These are phyloP conservation scores for Labrus mixtus DNA, from an alignment of 2,113 vertebrate genomes.

Conservation along the genomic window DNA sequence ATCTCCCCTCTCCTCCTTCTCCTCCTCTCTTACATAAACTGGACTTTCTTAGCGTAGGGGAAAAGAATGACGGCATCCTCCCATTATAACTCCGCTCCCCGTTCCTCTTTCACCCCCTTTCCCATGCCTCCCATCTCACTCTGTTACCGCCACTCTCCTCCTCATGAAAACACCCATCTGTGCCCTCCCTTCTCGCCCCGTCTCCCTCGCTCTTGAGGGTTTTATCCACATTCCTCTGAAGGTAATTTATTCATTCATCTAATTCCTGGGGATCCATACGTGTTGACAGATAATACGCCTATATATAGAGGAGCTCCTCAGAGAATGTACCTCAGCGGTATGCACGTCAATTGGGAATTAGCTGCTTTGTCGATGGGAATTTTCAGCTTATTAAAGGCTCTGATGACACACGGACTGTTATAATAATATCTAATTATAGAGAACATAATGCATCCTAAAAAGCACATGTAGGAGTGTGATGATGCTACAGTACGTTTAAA, in stretches of 20 bases:
- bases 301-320: conserved; percentile 16
- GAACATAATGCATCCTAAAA: neutral
- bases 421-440: conserved; percentile 3
- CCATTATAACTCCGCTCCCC: conserved; percentile 53
- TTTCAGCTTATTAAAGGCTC: neutral
- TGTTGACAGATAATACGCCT: conserved; percentile 27
- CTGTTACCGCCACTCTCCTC: conserved; percentile 49
- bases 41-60: conserved; percentile 38
- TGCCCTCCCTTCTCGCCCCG: neutral
- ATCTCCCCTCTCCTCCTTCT: conserved; percentile 36
- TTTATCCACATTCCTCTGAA: conserved; percentile 40
- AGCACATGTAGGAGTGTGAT: neutral
- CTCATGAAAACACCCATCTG: conserved; percentile 55
- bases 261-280: conserved; percentile 47
- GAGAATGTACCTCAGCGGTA: neutral
- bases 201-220: neutral
- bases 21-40: conserved; percentile 43
- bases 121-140: conserved; percentile 50
- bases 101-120: conserved; percentile 37
- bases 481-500: conserved; percentile 5
- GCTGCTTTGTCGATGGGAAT: conserved; percentile 25
- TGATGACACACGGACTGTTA: conserved; percentile 8
- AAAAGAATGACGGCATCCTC: conserved; percentile 70
- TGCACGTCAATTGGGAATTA: conserved; percentile 39
- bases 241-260: conserved; percentile 59